Evolutionary conservation across 2,797 vertebrate species (phyloP).

Genomic region (Sciurus vulgaris): DNA sequence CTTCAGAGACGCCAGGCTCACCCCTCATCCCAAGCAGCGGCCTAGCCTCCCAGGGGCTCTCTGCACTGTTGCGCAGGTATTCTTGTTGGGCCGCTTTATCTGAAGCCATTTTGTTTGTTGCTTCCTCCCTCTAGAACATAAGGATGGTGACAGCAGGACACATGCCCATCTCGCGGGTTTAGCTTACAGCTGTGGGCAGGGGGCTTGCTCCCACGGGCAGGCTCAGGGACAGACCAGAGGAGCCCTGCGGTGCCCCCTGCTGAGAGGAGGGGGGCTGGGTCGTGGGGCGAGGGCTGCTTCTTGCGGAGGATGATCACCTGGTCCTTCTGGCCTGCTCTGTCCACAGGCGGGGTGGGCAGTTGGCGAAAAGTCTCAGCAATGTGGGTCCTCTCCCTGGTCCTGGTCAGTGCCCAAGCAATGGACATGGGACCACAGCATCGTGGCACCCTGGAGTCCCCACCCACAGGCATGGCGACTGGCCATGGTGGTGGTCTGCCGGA

Average conservation of each 20-base stretch:
- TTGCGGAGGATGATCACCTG: neutral
- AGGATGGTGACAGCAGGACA: neutral
- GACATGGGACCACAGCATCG: fast-evolving
- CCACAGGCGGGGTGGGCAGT: neutral
- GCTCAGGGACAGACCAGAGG: neutral
- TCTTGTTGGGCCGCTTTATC: neutral
- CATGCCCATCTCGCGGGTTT: neutral
- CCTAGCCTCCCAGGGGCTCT: fast-evolving
- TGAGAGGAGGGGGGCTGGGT: neutral
- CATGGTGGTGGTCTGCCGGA: neutral
- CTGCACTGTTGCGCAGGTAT: too few species aligned
- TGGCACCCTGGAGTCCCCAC: neutral
- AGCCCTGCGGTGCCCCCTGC: neutral
- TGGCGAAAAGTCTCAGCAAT: neutral
- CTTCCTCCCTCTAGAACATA: neutral
- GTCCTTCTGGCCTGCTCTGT: neutral
- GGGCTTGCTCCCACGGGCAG: neutral
- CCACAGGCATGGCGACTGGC: neutral
- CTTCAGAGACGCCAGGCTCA: neutral
- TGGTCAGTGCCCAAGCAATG: neutral
- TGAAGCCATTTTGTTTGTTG: neutral
- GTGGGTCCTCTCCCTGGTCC: neutral
- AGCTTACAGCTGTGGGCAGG: neutral
- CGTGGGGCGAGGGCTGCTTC: neutral
- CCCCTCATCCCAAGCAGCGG: neutral